Evolutionary conservation across 2,888 invertebrate species (phyloP).

Genomic region (Spisula solida): DNA sequence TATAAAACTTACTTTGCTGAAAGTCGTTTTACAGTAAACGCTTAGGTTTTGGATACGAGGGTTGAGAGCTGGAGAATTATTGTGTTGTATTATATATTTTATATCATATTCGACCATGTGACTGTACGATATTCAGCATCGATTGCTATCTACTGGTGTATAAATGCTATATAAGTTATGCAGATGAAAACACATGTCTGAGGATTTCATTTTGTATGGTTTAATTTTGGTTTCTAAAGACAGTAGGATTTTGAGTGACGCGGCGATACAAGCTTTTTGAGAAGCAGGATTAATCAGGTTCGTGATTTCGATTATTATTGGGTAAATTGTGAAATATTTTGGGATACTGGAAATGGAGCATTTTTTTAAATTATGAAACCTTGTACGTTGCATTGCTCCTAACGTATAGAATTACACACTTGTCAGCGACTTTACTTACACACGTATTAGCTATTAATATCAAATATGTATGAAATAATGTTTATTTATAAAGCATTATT

Average conservation of each 20-base stretch:
- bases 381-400: no score
- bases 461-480: no score
- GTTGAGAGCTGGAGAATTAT: neutral
- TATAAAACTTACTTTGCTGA: neutral
- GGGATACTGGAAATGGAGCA: no score
- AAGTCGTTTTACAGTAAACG: neutral
- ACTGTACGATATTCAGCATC: neutral
- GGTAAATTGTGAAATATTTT: no score
- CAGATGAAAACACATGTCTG: neutral
- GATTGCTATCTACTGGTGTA: neutral
- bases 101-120: neutral
- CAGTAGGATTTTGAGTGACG: neutral
- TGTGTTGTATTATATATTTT: neutral
- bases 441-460: no score
- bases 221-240: neutral
- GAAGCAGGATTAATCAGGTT: neutral
- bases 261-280: neutral
- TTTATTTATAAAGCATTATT: no score
- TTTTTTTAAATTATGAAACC: no score
- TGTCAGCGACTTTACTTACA: no score
- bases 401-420: no score
- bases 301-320: neutral
- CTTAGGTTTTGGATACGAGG: neutral
- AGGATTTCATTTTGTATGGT: neutral
- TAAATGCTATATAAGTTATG: neutral